phyloP scores from a whole-genome alignment of 2,888 invertebrate species.

The Drosophila longiperda region DNA sequence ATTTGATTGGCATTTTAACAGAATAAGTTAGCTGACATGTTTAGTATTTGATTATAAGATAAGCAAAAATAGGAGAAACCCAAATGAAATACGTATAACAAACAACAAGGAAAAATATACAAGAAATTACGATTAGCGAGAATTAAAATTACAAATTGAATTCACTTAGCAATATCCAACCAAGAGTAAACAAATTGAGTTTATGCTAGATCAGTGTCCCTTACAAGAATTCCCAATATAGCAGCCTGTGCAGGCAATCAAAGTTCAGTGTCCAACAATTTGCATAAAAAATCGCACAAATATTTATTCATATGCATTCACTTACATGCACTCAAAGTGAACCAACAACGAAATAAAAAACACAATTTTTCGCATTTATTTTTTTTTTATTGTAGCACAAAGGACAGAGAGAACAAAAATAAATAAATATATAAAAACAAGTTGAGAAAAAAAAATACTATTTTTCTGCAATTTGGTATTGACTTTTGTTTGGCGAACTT shows the following conservation, averaged over 20 bases:
- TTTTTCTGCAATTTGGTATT: conserved; percentile 24
- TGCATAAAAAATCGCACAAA: conserved; percentile 57
- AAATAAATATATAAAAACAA: background rate
- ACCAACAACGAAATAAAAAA: conserved; percentile 7
- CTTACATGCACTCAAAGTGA: conserved; percentile 57
- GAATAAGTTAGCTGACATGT: conserved; percentile 27
- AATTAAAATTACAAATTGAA: background rate
- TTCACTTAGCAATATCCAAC: background rate
- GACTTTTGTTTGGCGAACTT: conserved; percentile 56
- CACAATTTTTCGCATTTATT: conserved; percentile 52
- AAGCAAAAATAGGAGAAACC: background rate
- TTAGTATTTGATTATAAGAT: conserved; percentile 46
- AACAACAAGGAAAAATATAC: background rate
- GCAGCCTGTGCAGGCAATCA: conserved; percentile 25
- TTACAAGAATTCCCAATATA: background rate
- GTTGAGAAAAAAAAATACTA: conserved; percentile 19
- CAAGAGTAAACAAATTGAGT: background rate
- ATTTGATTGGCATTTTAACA: conserved; percentile 26
- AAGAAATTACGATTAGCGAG: background rate
- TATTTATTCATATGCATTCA: conserved; percentile 75
- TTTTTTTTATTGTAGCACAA: conserved; percentile 62
- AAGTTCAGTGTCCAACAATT: conserved; percentile 42
- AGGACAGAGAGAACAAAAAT: conserved; percentile 15
- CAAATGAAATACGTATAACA: background rate
- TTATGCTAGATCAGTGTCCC: background rate